phyloP scores from a whole-genome alignment of 2,797 vertebrate genomes.

The Parauchenoglanis punctatus region DNA sequence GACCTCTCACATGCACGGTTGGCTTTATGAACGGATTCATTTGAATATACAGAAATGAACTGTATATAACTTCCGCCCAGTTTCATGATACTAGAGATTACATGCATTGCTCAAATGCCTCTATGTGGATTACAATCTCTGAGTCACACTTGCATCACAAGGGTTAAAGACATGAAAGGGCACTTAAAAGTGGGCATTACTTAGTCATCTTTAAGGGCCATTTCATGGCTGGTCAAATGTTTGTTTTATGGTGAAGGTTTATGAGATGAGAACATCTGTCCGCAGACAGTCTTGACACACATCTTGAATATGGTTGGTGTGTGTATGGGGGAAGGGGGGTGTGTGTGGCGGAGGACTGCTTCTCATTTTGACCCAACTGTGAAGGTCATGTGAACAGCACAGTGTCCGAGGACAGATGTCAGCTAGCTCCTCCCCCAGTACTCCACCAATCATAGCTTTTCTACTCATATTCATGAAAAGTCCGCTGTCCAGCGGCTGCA shows the following conservation, averaged over 20 bases:
- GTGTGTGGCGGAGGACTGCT: not conserved
- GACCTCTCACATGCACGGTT: not conserved
- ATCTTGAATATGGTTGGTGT: not conserved
- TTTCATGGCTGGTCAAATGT: constrained; percentile 9
- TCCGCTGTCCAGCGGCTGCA: not conserved
- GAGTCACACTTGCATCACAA: constrained; percentile 11
- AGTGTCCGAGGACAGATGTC: constrained; percentile 17
- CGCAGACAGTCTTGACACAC: not conserved
- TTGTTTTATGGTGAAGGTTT: constrained; percentile 12
- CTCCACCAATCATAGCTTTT: constrained; percentile 7
- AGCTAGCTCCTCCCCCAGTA: constrained; percentile 4
- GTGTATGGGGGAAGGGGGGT: not conserved
- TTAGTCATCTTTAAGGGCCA: not conserved
- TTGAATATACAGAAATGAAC: not conserved
- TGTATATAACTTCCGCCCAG: not conserved
- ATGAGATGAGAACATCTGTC: not conserved
- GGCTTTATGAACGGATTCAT: not conserved
- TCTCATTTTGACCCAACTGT: constrained; percentile 34
- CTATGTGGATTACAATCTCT: constrained; percentile 4
- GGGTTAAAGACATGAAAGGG: constrained; percentile 23
- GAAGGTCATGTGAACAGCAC: constrained; percentile 41
- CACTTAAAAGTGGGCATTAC: not conserved
- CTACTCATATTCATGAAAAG: not conserved
- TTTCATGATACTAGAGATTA: not conserved
- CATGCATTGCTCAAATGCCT: not conserved